Base-by-base conservation (phyloP, 2,888 invertebrate genomes). In the Sclerodermus sp. region DNA sequence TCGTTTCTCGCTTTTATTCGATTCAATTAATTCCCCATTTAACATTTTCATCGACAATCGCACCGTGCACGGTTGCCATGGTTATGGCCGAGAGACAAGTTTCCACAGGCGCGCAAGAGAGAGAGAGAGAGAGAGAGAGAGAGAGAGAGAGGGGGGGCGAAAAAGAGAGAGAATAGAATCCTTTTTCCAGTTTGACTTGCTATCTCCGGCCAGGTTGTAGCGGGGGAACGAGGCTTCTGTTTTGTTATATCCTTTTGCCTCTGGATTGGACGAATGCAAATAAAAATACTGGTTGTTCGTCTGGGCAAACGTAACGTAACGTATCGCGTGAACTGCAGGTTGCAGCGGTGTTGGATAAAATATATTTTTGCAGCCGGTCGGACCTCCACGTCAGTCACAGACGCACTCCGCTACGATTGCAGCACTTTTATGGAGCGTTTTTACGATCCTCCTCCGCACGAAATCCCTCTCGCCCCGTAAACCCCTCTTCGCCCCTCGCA, bases 391-490 rank as follows among this genome's bases (percentile, higher is more conserved):
- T 65, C 58, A 61, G 58, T 66, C 66, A 69, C 73, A 71, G 67
- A 66, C 67, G 62, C 64, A 63, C 63, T 57, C 61, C 45, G 58
- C 58, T 55, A 63, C 68, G 67, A 70, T 70, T 69, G 66, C 64
- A 62, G 59, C 62, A 64, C 63, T 69, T 73, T 73, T 71, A 73
- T 67, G 60, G 62, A 54, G 51, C 62, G 57, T 68, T 72, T 72
- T 73, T 73, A 73, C 70, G 68, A 67, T 62, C 54, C 43, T 12
- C 34, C 34, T 12, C 13, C 13, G 34, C 34, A 12, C 34, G 3
- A 12, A 12, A 42, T 37, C 57, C 37, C 53, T 45, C 54, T 36
- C 2, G 13, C 15, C 41, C 12, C 34, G n/a, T 34, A 12, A 34
- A 12, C 4, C 34, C 34, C 12, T n/a, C 12, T 4, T 12, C 4